A percentile compares a stretch with the other conserved stretches of the same genome.
phyloP scores from a whole-genome alignment of 2,888 invertebrate species.

The Dicycla oo region DNA sequence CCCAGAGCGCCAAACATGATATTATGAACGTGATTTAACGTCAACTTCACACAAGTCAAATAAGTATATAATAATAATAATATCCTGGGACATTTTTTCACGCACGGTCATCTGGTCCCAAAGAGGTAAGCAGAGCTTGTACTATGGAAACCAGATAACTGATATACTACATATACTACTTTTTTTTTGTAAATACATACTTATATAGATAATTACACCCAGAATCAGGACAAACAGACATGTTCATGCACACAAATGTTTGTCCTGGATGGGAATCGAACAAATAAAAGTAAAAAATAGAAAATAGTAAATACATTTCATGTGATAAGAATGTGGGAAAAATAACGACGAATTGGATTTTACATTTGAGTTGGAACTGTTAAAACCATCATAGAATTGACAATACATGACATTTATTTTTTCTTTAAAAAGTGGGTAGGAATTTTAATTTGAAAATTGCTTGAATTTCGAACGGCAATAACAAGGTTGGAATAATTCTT shows the following conservation, averaged over 20 bases:
- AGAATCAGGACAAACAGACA: too few relatives aligned
- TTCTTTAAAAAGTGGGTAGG: background rate
- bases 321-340: slow-evolving; percentile 9
- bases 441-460: slow-evolving; percentile 18
- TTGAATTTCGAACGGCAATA: slow-evolving; percentile 12
- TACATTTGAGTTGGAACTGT: slow-evolving; percentile 13
- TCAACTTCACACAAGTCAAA: slow-evolving; percentile 45
- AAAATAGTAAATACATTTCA: slow-evolving; percentile 40
- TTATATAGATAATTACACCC: too few relatives aligned
- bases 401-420: background rate
- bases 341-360: slow-evolving; percentile 31
- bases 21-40: slow-evolving; percentile 49
- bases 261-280: too few relatives aligned
- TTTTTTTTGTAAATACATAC: too few relatives aligned
- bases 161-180: too few relatives aligned
- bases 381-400: background rate
- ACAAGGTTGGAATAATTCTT: slow-evolving; percentile 26
- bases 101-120: too few relatives aligned
- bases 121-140: too few relatives aligned
- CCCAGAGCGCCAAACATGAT: slow-evolving; percentile 30
- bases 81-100: too few relatives aligned
- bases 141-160: too few relatives aligned
- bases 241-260: too few relatives aligned
- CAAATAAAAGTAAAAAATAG: too few relatives aligned
- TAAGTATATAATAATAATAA: too few relatives aligned